phyloP scores from a whole-genome alignment of 2,888 invertebrate genomes.

The Lasioglossum vierecki region DNA sequence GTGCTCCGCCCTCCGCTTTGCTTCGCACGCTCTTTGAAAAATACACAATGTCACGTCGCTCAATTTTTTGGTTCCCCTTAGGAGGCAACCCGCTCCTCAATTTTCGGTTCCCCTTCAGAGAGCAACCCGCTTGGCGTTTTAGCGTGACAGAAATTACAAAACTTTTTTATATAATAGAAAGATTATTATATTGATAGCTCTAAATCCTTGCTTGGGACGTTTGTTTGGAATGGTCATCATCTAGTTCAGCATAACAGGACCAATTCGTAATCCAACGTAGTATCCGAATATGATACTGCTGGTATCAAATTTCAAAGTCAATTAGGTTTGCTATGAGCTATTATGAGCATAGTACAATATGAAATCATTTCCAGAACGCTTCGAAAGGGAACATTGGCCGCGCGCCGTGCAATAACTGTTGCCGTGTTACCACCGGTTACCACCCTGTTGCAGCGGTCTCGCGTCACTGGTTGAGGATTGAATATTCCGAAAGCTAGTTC shows the following conservation, averaged over 20 bases:
- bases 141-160: too few relatives aligned
- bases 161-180: too few relatives aligned
- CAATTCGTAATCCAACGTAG: background rate
- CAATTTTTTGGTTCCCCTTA: too few relatives aligned
- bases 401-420: slow-evolving; percentile 15
- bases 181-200: too few relatives aligned
- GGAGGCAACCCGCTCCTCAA: too few relatives aligned
- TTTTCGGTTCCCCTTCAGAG: too few relatives aligned
- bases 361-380: background rate
- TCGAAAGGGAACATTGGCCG: background rate
- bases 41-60: too few relatives aligned
- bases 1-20: too few relatives aligned
- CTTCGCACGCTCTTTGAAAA: too few relatives aligned
- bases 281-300: background rate
- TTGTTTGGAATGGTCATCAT: background rate
- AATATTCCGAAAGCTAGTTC: slow-evolving; percentile 38
- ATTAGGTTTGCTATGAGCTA: background rate
- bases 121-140: too few relatives aligned
- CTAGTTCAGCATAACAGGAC: background rate
- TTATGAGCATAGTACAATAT: background rate
- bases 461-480: slow-evolving; percentile 24
- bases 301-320: background rate
- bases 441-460: slow-evolving; percentile 18
- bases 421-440: too few relatives aligned
- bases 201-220: background rate